phyloP scores from a whole-genome alignment of 2,888 invertebrate genomes.

The Apomyelois bistriatella region DNA sequence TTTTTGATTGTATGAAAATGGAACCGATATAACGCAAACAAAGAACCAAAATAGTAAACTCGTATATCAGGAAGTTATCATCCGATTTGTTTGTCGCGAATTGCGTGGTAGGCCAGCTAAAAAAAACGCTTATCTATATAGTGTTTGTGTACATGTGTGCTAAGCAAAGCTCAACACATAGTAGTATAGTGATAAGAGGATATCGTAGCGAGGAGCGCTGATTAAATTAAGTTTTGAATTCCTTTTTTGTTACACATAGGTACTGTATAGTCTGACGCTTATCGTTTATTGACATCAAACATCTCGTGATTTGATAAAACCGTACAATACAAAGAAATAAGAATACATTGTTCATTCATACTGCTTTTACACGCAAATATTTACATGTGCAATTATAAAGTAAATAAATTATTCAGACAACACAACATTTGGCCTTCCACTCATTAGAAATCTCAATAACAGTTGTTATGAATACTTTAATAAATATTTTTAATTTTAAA shows the following conservation, averaged over 20 bases:
- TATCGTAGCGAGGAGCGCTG: conserved; percentile 1
- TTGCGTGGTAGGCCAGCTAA: background rate
- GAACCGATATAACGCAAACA: conserved; percentile 35
- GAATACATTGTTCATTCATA: background rate
- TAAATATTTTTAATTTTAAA: too few species aligned
- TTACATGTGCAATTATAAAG: background rate
- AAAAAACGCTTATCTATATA: conserved; percentile 2
- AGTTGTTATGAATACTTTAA: background rate
- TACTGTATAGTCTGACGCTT: conserved; percentile 17
- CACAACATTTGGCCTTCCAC: background rate
- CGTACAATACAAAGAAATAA: background rate
- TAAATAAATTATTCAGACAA: background rate
- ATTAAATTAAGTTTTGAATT: conserved; percentile 1
- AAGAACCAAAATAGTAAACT: conserved; percentile 10
- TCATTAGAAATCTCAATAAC: background rate
- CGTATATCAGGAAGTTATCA: conserved; percentile 4
- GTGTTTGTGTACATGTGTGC: background rate
- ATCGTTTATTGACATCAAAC: conserved; percentile 6
- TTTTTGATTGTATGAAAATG: conserved; percentile 38
- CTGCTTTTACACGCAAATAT: background rate
- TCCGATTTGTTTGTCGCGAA: background rate
- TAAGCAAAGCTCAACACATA: background rate
- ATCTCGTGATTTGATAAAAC: conserved; percentile 1
- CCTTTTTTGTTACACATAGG: conserved; percentile 7
- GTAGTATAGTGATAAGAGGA: conserved; percentile 4